These are phyloP conservation scores for Acleris cristana DNA, from an alignment of 2,888 invertebrate genomes.

Conservation along the genomic window DNA sequence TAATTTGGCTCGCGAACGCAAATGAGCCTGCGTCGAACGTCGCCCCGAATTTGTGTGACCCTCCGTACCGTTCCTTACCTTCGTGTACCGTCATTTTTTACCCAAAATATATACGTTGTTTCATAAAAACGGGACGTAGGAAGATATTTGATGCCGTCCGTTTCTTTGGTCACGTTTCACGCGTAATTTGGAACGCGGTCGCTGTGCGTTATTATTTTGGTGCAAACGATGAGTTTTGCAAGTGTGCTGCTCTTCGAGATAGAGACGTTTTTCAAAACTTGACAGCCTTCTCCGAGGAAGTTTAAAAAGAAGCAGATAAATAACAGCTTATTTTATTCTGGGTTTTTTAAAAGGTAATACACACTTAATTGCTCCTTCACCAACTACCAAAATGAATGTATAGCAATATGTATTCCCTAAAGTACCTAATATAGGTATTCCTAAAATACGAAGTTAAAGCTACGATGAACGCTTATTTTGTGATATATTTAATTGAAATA, in stretches of 20 bases:
- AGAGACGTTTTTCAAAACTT: constrained; percentile 3
- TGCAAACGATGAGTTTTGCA: constrained; percentile 31
- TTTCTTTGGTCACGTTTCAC: constrained; percentile 38
- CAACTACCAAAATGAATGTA: no score
- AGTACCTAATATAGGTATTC: no score
- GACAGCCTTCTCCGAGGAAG: no score
- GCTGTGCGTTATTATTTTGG: constrained; percentile 28
- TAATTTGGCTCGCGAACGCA: constrained; percentile 19
- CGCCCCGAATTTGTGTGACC: constrained; percentile 38
- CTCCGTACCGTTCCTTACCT: constrained; percentile 36
- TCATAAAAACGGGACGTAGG: constrained; percentile 38
- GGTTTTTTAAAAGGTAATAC: no score
- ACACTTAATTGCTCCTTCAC: no score
- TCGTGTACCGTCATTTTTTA: constrained; percentile 35
- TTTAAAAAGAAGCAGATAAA: no score
- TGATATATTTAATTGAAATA: no score
- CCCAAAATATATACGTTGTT: constrained; percentile 39
- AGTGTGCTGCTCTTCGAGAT: constrained; percentile 7
- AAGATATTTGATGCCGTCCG: constrained; percentile 32
- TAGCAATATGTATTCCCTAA: no score
- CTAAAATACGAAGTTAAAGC: no score
- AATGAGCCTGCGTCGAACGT: constrained; percentile 38
- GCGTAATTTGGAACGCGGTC: constrained; percentile 27
- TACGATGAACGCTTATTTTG: no score
- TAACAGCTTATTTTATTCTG: no score